Evolutionary conservation across 35 echinoderm and acorn worm genomes (phyloP), one percentile per base, ranked within the genome.

Genomic region (Stichopus chloronotus): DNA sequence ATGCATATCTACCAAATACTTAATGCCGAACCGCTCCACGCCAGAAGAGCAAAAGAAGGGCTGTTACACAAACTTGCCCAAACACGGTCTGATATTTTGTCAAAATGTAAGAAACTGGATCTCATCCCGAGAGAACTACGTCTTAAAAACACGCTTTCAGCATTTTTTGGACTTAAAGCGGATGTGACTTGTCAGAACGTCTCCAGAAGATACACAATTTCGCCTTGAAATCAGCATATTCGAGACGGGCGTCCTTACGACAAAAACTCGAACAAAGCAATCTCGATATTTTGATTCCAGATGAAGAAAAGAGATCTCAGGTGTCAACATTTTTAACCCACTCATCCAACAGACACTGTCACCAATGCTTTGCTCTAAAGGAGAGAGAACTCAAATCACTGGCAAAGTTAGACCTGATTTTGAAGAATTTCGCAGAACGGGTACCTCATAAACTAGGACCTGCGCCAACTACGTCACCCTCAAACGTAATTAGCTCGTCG

Each of bases 101-200:
- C 54, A 16, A 83, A 83, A 6, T 83, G 80, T 30, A 83, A 83
- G 80, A 83, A 83, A 83, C 54, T 83, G 80, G 80, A 56, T 16
- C 54, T 83, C 5, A 21, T 83, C 0, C 43, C 25, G 25, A 81
- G 5, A 81, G 43, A 5, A 17, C 9, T 81, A 52, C 23, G 43
- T 52, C 11, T 81, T 11, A 81, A 81, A 25, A 81, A n/a, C 78
- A 81, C 1, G 30, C 30, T 5, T n/a, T 2, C 78, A 81, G 1
- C 78, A 10, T 5, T 25, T n/a, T 81, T 81, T 81, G 78, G 78
- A 10, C 43, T 25, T 4, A 1, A 1, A 25, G 23, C 4, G 11
- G 25, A 23, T 81, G 0, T 52, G 14, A 81, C 5, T 17, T 81
- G 78, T 25, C 4, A 25, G 25, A 81, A 5, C 1, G 12, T 5